A percentile compares a stretch with the other conserved stretches of the same genome.
Evolutionary conservation across 2,888 invertebrate genomes (phyloP).

Genomic region (Parnassius orleans): DNA sequence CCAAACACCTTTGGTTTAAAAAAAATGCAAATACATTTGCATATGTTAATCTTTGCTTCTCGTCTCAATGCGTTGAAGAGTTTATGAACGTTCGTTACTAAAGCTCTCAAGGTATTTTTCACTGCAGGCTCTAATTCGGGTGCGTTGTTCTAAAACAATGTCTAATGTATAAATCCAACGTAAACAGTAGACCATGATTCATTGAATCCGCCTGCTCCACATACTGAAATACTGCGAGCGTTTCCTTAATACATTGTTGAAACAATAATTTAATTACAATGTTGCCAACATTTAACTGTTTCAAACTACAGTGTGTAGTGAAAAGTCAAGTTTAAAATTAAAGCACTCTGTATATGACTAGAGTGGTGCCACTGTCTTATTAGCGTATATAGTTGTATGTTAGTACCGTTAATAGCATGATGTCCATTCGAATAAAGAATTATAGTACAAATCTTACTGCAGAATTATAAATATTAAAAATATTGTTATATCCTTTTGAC

Average conservation of each 20-base stretch:
- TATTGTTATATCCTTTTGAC: too few species aligned
- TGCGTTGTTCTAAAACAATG: conserved; percentile 48
- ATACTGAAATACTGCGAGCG: conserved; percentile 40
- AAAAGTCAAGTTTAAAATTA: too few species aligned
- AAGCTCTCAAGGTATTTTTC: conserved; percentile 23
- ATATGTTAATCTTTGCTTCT: neutral
- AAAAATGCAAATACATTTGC: neutral
- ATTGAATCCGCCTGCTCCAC: conserved; percentile 52
- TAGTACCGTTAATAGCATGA: too few species aligned
- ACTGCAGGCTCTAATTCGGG: conserved; percentile 34
- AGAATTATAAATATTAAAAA: too few species aligned
- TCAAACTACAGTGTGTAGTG: neutral
- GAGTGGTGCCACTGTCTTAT: too few species aligned
- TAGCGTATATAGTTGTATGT: too few species aligned
- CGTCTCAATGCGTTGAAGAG: conserved; percentile 1
- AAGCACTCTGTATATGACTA: too few species aligned
- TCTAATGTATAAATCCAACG: conserved; percentile 46
- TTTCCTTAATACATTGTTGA: conserved; percentile 30
- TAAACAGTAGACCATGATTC: conserved; percentile 56
- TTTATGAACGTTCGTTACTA: conserved; percentile 12
- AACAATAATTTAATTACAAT: conserved; percentile 22
- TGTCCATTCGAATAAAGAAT: too few species aligned
- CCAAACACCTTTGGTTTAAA: neutral
- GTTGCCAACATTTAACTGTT: conserved; percentile 5
- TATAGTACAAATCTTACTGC: too few species aligned